Evolutionary conservation across 2,113 vertebrate genomes (phyloP).

Genomic region (Papio anubis): DNA sequence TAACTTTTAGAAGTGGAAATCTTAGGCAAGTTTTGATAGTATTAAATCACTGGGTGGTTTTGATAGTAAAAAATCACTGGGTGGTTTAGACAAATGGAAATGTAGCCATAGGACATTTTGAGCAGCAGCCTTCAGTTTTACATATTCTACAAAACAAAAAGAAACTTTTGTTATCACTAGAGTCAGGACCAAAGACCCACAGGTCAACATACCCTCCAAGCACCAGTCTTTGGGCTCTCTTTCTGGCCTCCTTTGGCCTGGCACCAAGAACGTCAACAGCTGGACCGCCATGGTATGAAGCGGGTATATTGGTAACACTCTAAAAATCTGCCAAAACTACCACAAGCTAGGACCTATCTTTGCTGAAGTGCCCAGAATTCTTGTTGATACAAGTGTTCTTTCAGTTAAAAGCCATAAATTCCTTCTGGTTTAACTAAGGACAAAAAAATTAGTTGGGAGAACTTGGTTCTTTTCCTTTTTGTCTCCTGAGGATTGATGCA

Average conservation of each 20-base stretch:
- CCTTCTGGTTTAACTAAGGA: conserved; percentile 43
- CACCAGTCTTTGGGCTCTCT: background rate
- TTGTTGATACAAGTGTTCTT: conserved; percentile 60
- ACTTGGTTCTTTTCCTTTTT: conserved; percentile 43
- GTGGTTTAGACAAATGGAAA: conserved; percentile 20
- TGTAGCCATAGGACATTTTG: background rate
- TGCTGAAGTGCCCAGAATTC: conserved; percentile 57
- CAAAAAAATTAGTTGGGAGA: background rate
- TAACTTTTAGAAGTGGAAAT: background rate
- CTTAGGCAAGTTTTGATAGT: background rate
- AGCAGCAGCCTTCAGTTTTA: background rate
- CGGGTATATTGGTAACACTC: background rate
- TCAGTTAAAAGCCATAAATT: conserved; percentile 63
- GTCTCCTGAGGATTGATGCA: conserved; percentile 15
- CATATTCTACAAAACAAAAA: background rate
- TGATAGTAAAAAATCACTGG: background rate
- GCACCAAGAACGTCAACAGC: background rate
- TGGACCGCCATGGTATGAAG: background rate
- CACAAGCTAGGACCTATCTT: conserved; percentile 47
- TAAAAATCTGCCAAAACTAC: conserved; percentile 19
- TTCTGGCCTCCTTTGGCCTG: background rate
- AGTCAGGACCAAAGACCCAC: background rate
- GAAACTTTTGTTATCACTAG: background rate
- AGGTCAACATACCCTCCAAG: background rate
- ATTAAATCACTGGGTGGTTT: background rate